phyloP scores from a whole-genome alignment of 2,113 vertebrate genomes.

The Onychorhynchus coronatus region DNA sequence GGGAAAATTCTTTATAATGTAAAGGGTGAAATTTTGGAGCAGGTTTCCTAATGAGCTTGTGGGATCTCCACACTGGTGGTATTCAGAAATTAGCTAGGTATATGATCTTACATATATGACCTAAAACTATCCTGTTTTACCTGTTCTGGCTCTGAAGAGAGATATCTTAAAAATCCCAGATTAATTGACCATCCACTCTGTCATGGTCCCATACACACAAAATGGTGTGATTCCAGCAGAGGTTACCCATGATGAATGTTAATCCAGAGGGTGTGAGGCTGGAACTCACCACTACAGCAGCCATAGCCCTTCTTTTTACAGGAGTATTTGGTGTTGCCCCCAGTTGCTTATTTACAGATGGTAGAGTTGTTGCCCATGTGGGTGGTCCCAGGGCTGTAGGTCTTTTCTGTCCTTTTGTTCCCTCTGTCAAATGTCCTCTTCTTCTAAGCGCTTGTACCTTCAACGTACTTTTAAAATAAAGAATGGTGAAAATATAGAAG shows the following conservation, averaged over 20 bases:
- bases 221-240: not conserved
- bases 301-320: not conserved
- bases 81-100: not conserved
- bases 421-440: fast-evolving
- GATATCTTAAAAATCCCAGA: not conserved
- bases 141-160: not conserved
- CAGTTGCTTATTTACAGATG: not conserved
- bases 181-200: not conserved
- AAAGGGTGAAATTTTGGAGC: not conserved
- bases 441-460: not conserved
- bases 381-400: not conserved
- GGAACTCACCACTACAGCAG: not conserved
- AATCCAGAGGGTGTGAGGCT: not conserved
- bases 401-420: not conserved
- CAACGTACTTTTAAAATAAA: not conserved
- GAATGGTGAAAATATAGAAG: not conserved
- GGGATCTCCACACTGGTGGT: not conserved
- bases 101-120: not conserved
- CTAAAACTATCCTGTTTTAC: not conserved
- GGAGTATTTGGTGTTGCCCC: not conserved
- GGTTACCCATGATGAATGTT: not conserved
- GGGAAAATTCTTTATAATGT: not conserved
- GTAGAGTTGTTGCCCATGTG: not conserved
- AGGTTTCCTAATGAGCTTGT: not conserved
- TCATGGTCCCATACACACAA: not conserved